Base-by-base conservation (phyloP, 1,140 invertebrate species). In the Meloidogyne floridensis region DNA sequence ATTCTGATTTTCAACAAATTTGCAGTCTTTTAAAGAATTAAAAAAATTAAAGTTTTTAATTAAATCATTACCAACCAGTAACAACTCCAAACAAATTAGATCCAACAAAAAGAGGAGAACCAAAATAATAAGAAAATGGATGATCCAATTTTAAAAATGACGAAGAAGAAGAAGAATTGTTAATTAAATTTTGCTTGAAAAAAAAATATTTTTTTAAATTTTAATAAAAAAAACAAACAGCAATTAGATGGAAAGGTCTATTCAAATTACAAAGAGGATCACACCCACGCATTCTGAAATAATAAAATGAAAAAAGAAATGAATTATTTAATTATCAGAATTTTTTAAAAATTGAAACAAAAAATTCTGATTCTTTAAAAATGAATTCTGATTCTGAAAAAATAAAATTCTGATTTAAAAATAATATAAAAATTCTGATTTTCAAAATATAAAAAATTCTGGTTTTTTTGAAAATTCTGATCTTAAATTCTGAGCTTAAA, bases 191-290 rank as follows among this genome's bases (percentile, higher is more conserved):
- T 18, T 42, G 43, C 72, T 79, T 43, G 13, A 80, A 69, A 10
- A 84, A 80, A 51, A 74, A 8, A 86, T 71, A 32, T 32, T 2
- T 32, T 32, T 75, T 86, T 73, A 78, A 81, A 69, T 54, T 74
- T 56, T 7, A 74, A 32, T 42, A 13, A 51, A 15, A 77, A 59
- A 59, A 18, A 82, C 80, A 59, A 75, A 88, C 87, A 77, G 82
- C 75, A 43, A 88, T 83, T 53, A 86, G 47, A 77, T 89, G 87
- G 79, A 88, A 88, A 42, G 87, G 86, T 18, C 53, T 72, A 69
- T 88, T 88, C 32, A 88, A 72, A 72, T 84, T 81, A 73, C 87
- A 88, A 42, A 89, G 80, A 51, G 87, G 87, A 75, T 88, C 83
- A 81, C 87, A 88, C 20, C 71, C 77, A 42, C 72, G 42, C 59